phyloP scores from a whole-genome alignment of 2,888 invertebrate genomes.

The Clepsis dumicolana region DNA sequence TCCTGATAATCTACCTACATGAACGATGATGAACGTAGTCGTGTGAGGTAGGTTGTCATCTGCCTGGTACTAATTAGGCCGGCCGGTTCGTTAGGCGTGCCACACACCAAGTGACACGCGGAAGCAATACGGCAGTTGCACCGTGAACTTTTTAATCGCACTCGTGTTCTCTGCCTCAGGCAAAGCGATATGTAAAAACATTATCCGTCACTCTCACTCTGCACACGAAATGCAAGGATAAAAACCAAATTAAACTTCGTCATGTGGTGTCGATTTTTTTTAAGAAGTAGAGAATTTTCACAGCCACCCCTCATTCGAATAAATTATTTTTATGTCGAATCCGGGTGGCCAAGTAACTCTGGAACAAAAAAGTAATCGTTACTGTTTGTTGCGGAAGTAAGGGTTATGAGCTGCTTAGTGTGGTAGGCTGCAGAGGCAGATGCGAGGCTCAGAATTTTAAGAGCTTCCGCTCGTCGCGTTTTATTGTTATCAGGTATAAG shows the following conservation, averaged over 20 bases:
- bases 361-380: slow-evolving; percentile 73
- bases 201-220: slow-evolving; percentile 58
- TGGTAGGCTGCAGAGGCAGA: slow-evolving; percentile 63
- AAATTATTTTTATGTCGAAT: slow-evolving; percentile 82
- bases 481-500: slow-evolving; percentile 28
- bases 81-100: slow-evolving; percentile 57
- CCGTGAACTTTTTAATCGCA: slow-evolving; percentile 74
- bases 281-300: slow-evolving; percentile 77
- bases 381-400: slow-evolving; percentile 73
- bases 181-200: slow-evolving; percentile 58
- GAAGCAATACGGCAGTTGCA: slow-evolving; percentile 74
- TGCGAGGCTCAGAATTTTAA: slow-evolving; percentile 50
- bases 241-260: slow-evolving; percentile 59
- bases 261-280: slow-evolving; percentile 80
- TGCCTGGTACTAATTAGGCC: slow-evolving; percentile 57
- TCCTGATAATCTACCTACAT: slow-evolving; percentile 8
- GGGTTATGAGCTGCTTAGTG: slow-evolving; percentile 67
- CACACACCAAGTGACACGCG: slow-evolving; percentile 52
- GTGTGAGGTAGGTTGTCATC: slow-evolving; percentile 42
- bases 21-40: not conserved
- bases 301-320: slow-evolving; percentile 78
- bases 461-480: slow-evolving; percentile 40
- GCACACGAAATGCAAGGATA: slow-evolving; percentile 61
- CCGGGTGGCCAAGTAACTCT: slow-evolving; percentile 77
- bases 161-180: slow-evolving; percentile 62